Base-by-base conservation (phyloP, 2,888 invertebrate genomes). In the Pristionchus fissidentatus region DNA sequence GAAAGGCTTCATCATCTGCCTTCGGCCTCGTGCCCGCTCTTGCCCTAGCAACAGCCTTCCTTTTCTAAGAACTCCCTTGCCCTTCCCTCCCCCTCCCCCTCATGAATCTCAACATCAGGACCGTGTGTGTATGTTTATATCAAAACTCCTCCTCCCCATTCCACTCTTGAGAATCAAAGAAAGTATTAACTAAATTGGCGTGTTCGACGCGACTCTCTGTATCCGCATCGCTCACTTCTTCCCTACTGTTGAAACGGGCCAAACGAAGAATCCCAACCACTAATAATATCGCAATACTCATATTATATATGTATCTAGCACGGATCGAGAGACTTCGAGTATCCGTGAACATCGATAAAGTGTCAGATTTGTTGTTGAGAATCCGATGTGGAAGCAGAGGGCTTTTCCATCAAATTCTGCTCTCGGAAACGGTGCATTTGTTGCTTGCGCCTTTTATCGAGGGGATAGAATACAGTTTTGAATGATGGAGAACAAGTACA, bases 61-160 rank as follows among this genome's bases (percentile, higher is more conserved):
- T 81, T 46, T 62, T 79, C 79, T 79, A 79, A 78, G 57, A 8
- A 13, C 15, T 10, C 41, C 35, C 15, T 15, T 43, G 8, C 55
- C 1, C 3, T 32, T 32, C 38, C 22, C 35, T 3, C n/a, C 5
- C 19, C 5, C 38, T 29, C 57, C 55, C 32, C 57, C 55, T 46
- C 26, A 79, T 32, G 75, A 75, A 75, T 75, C 75, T 75, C 75
- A 75, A n/a, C 13, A 32, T 43, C 70, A 70, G 70, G 70, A 70
- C 62, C 43, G n/a, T 55, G 70, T 41, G 41, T 41, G 43, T 70
- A n/a, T 38, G n/a, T 70, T 26, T 4, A 22, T 66, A 66, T 66
- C 5, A n/a, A n/a, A n/a, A n/a, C n/a, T n/a, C n/a, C n/a, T n/a
- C n/a, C 3, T 5, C 10, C 10, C 43, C 70, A 41, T 41, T 70